Conservation (phyloP, 2,797 vertebrate genomes). For the Eidolon dupreanum region DNA sequence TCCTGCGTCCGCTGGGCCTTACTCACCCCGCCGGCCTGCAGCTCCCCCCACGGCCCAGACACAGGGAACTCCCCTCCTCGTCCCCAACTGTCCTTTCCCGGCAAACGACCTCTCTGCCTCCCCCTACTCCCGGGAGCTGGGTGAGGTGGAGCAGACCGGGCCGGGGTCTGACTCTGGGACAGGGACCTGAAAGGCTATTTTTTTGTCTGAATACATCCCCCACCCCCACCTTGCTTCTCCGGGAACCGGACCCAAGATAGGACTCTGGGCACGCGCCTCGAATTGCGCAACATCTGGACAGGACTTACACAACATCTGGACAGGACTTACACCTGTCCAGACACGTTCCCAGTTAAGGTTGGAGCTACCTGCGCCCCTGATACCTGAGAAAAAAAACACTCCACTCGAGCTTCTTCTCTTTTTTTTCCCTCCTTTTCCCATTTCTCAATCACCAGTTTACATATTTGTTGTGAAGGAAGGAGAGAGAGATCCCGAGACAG, state of each 20-base stretch:
- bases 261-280: conserved; percentile 48
- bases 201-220: background rate
- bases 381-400: conserved; percentile 17
- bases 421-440: background rate
- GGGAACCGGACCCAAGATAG: background rate
- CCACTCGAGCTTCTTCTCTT: background rate
- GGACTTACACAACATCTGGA: conserved; percentile 59
- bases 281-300: conserved; percentile 48
- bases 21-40: conserved; percentile 80
- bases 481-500: background rate
- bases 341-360: conserved; percentile 29
- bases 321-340: conserved; percentile 63
- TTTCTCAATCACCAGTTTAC: conserved; percentile 55
- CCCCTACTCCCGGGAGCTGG: background rate
- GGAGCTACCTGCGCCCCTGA: conserved; percentile 65
- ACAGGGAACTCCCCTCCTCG: conserved; percentile 64
- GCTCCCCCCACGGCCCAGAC: conserved; percentile 68
- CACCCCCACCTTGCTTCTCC: background rate
- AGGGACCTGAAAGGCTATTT: background rate
- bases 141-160: background rate
- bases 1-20: conserved; percentile 81
- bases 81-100: conserved; percentile 50
- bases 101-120: background rate
- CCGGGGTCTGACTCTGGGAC: background rate
- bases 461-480: background rate